Percentiles rank a stretch among this genome's conserved stretches.
These are phyloP conservation scores for Sepiola atlantica DNA, from an alignment of 2,888 invertebrate genomes.

Conservation along the genomic window DNA sequence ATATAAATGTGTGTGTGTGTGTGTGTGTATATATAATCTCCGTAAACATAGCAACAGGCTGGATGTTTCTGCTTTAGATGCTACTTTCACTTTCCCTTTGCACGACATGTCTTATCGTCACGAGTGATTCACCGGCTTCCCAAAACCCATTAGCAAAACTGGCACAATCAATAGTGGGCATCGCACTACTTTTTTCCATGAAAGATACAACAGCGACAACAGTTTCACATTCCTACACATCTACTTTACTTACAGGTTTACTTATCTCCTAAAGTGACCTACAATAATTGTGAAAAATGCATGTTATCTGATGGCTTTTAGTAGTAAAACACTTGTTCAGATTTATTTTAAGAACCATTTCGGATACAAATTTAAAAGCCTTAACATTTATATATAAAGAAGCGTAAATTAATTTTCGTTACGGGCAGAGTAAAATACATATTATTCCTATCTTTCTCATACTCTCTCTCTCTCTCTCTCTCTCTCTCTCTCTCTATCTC, in stretches of 20 bases:
- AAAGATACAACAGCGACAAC: not conserved
- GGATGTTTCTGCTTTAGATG: not conserved
- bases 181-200: not conserved
- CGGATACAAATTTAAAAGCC: no score
- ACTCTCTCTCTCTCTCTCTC: no score
- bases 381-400: no score
- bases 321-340: no score
- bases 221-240: conserved; percentile 20
- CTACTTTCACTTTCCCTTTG: not conserved
- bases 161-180: not conserved
- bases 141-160: not conserved
- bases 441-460: no score
- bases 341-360: no score
- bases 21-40: no score
- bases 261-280: not conserved
- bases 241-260: not conserved
- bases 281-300: not conserved
- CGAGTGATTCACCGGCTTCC: not conserved
- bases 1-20: no score
- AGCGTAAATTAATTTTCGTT: no score
- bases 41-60: not conserved
- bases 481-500: no score
- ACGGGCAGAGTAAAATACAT: no score
- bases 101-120: not conserved
- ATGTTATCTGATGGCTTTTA: no score